Base-by-base conservation (phyloP, 2,113 vertebrate genomes). In the Pristiophorus japonicus region DNA sequence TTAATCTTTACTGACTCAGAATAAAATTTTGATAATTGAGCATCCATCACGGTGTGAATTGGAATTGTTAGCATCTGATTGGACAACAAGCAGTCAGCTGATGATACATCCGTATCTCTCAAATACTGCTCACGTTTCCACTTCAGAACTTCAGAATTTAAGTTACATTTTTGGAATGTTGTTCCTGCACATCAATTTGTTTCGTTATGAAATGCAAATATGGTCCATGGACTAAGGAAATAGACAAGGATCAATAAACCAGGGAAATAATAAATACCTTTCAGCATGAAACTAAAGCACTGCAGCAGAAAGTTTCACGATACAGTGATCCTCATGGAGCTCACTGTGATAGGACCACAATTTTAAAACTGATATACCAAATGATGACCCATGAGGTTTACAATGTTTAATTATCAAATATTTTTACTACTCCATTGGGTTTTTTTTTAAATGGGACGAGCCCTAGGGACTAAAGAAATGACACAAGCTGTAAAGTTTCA, bases 401-500 rank as follows among this genome's bases (percentile, higher is more conserved):
- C 67, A 42, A 67, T 93, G 14, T 65, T 42, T 47, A 67, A 45
- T 94, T 94, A 94, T 47, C 20, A 42, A 94, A 45, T 27, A 67
- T 67, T 47, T 67, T 67, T 27, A 45, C 12, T 38, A 47, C 67
- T 94, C 38, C 38, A 65, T 16, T 94, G 92, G n/a, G n/a, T n/a
- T n/a, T 34, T 22, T 90, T 45, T 67, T 67, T 94, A 14, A 65
- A 38, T 45, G 38, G 92, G 30, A 94, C 20, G 27, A 27, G 63
- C 38, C 38, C 51, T 6, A 47, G 63, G 38, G 38, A 24, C 91
- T 45, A 47, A 67, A 27, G 92, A 34, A 59, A 38, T 94, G 92
- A 18, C 24, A 94, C 92, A 65, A 94, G 92, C 63, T 94, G 62
- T 66, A 94, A 67, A 67, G 62, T 45, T 94, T 94, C 92, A 94